Base-by-base conservation (phyloP, 1,140 invertebrate species). In the Heterodera schachtii region DNA sequence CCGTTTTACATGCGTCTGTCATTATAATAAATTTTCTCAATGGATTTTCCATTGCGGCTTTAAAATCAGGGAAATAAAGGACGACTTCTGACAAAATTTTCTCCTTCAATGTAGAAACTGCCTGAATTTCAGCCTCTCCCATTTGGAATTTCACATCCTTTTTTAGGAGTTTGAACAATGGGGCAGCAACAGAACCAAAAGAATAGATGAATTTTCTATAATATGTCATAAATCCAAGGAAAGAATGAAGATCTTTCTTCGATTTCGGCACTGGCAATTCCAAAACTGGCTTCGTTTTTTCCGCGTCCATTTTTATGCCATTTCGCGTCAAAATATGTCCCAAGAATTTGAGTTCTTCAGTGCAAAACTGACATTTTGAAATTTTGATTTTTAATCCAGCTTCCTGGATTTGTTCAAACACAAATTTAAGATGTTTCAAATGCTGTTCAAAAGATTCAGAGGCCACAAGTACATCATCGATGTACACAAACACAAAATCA, bases 261-360 rank as follows among this genome's bases (percentile, higher is more conserved):
- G 44, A 7, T 75, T 75, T 75, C 7, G 74, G 74, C 60, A 16
- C 11, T 2, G 75, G 75, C 13, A 57, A 16, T 49, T 76, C 75
- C 31, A 57, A 13, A 41, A 76, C 74, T 19, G 75, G 75, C 70
- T 71, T 49, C 16, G 4, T 4, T 47, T 76, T 76, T 3, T 76
- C 75, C 2, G 75, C 75, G 21, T 76, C 75, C 75, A 70, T 76
- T 47, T 76, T 76, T 16, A 76, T 41, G 2, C 75, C 75, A 43
- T 76, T 16, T 16, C 13, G 75, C 13, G 75, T 76, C 13, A 76
- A 21, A 13, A 64, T 21, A 6, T 76, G 75, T 2, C 75, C 75
- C 11, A 76, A 21, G 1, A 76, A 76, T 3, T 13, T 2, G 4
- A 76, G 11, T 71, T 49, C 47, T 13, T 76, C 21, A 2, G 75